Percentiles rank a stretch among this genome's conserved stretches.
Conservation (phyloP, 2,888 invertebrate species). For the Camponotus fellah region DNA sequence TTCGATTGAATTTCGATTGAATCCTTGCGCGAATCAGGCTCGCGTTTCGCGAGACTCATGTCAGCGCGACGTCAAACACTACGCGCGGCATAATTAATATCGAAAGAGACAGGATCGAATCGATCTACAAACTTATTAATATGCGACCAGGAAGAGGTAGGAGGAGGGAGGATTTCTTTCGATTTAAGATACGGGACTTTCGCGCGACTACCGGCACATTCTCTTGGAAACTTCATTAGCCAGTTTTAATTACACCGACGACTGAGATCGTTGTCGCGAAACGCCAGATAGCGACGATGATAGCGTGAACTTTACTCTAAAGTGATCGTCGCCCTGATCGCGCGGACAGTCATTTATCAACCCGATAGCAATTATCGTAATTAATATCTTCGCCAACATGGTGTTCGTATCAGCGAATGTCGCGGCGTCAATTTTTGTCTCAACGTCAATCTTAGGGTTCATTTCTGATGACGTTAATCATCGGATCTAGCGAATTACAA, state of each 20-base stretch:
- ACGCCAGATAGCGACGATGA: conserved; percentile 62
- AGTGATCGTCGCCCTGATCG: conserved; percentile 69
- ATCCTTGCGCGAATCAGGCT: not conserved
- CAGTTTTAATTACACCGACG: conserved; percentile 79
- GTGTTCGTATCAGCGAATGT: conserved; percentile 47
- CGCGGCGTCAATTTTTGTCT: conserved; percentile 60
- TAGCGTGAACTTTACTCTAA: conserved; percentile 62
- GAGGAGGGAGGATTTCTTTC: conserved; percentile 38
- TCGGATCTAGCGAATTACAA: not conserved
- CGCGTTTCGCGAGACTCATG: not conserved
- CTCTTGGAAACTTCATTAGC: conserved; percentile 80
- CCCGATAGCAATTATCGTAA: conserved; percentile 81
- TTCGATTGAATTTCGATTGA: not conserved
- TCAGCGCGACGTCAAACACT: not conserved
- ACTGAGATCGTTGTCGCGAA: conserved; percentile 80
- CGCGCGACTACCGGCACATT: conserved; percentile 72
- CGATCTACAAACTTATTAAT: conserved; percentile 37
- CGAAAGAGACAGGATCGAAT: not conserved
- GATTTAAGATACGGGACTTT: conserved; percentile 67
- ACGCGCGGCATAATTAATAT: conserved; percentile 19
- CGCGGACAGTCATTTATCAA: conserved; percentile 79
- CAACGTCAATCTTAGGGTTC: conserved; percentile 6
- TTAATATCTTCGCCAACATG: conserved; percentile 75
- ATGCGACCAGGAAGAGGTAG: conserved; percentile 46
- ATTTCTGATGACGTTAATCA: conserved; percentile 7